These are phyloP conservation scores for Drosophila littoralis DNA, from an alignment of 1,140 invertebrate species.

Conservation along the genomic window DNA sequence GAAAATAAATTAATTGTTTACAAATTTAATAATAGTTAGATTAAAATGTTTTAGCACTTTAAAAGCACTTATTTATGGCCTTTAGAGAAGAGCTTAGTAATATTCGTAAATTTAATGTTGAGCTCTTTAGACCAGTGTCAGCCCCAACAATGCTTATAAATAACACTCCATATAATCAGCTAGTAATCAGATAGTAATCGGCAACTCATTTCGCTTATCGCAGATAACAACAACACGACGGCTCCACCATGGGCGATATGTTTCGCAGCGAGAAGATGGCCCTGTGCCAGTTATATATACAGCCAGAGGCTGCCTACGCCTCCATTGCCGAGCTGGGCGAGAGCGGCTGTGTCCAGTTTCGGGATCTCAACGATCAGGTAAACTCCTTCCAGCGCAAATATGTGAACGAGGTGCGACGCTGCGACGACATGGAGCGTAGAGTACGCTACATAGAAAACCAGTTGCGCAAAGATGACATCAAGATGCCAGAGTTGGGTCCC, in stretches of 20 bases:
- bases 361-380: conserved; percentile 96
- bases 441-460: conserved; percentile 96
- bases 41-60: conserved; percentile 2
- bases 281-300: conserved; percentile 94
- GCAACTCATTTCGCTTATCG: conserved; percentile 27
- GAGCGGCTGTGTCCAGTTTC: conserved; percentile 94
- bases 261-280: conserved; percentile 95
- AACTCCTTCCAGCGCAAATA: conserved; percentile 98
- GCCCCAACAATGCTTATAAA: conserved; percentile 26
- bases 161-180: conserved; percentile 46
- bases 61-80: conserved; percentile 25
- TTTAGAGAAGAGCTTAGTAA: not conserved
- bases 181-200: conserved; percentile 44
- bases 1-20: not conserved
- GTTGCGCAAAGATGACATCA: conserved; percentile 94
- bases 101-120: conserved; percentile 18
- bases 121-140: conserved; percentile 7
- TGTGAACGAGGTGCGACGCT: conserved; percentile 95
- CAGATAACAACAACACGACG: conserved; percentile 20
- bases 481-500: conserved; percentile 91
- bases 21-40: not conserved
- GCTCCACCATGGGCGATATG: conserved; percentile 88
- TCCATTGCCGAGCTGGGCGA: conserved; percentile 95
- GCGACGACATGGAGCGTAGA: conserved; percentile 97
- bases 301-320: conserved; percentile 94